phyloP scores from a whole-genome alignment of 1,140 invertebrate species.

The Anoplophora glabripennis region DNA sequence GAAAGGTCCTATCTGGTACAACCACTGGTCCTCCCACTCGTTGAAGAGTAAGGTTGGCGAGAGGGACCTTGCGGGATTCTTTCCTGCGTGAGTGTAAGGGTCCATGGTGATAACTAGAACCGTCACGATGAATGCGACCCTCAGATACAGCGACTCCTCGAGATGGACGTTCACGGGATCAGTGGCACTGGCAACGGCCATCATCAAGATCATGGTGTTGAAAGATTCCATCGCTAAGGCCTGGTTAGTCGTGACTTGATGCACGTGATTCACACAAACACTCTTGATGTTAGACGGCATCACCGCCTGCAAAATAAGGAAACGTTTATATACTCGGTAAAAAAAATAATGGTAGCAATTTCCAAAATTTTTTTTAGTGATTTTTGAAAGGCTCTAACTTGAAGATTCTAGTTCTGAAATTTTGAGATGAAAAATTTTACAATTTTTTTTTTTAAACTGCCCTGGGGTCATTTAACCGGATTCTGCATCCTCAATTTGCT shows the following conservation, averaged over 20 bases:
- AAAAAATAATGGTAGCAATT: neutral
- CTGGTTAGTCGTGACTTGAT: neutral
- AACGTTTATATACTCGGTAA: neutral
- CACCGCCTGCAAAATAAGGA: neutral
- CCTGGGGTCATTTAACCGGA: too few species aligned
- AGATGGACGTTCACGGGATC: neutral
- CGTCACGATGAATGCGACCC: neutral
- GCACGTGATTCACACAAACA: neutral
- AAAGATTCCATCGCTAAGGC: slow-evolving; percentile 3
- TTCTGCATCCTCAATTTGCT: too few species aligned
- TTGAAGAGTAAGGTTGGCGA: neutral
- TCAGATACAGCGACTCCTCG: neutral
- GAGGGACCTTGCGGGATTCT: slow-evolving; percentile 3
- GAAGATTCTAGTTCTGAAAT: too few species aligned
- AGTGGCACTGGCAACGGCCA: neutral
- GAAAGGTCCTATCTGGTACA: slow-evolving; percentile 5
- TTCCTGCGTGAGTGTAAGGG: slow-evolving; percentile 3
- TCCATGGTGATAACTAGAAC: slow-evolving; percentile 7
- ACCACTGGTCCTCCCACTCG: slow-evolving; percentile 7
- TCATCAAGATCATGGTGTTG: neutral
- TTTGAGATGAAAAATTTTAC: too few species aligned
- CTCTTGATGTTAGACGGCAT: neutral
- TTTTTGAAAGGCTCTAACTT: too few species aligned
- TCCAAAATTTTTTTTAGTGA: neutral
- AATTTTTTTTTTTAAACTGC: too few species aligned